These are phyloP conservation scores for Karalla daura DNA, from an alignment of 2,797 vertebrate genomes.

Conservation along the genomic window DNA sequence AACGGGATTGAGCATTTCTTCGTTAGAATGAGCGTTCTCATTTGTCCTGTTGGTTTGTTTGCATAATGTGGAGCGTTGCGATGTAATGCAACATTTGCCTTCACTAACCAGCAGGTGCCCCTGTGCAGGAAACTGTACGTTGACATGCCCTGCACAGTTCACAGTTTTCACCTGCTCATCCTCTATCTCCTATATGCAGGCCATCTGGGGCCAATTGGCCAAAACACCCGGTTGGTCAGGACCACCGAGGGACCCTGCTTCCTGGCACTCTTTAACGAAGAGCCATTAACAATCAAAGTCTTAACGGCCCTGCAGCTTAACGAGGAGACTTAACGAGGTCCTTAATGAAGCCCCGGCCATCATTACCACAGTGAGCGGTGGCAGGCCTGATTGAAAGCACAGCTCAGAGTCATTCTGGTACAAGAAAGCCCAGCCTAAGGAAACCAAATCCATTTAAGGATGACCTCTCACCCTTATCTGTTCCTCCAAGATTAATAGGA, in stretches of 20 bases:
- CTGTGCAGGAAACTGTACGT: too few species aligned
- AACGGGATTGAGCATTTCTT: too few species aligned
- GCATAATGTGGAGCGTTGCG: too few species aligned
- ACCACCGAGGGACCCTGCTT: conserved; percentile 72
- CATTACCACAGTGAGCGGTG: conserved; percentile 80
- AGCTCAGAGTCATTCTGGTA: conserved; percentile 65
- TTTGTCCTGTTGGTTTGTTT: too few species aligned
- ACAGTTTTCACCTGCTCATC: conserved; percentile 24
- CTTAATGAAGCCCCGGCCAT: conserved; percentile 85
- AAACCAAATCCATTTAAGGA: conserved; percentile 77
- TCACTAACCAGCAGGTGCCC: too few species aligned
- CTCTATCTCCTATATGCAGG: conserved; percentile 36
- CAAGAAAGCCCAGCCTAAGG: conserved; percentile 63
- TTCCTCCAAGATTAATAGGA: conserved; percentile 64
- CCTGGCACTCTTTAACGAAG: conserved; percentile 73
- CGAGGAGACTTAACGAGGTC: conserved; percentile 85
- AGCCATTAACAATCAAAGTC: conserved; percentile 78
- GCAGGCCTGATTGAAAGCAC: conserved; percentile 79
- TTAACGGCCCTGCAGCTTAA: conserved; percentile 79
- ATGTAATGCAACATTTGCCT: too few species aligned
- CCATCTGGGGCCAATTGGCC: conserved; percentile 68
- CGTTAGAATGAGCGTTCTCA: too few species aligned
- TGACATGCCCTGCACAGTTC: conserved; percentile 18
- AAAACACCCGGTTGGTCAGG: conserved; percentile 71
- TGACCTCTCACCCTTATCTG: conserved; percentile 73